Evolutionary conservation across 1,140 invertebrate species (phyloP).

Genomic region (Andricus grossulariae): DNA sequence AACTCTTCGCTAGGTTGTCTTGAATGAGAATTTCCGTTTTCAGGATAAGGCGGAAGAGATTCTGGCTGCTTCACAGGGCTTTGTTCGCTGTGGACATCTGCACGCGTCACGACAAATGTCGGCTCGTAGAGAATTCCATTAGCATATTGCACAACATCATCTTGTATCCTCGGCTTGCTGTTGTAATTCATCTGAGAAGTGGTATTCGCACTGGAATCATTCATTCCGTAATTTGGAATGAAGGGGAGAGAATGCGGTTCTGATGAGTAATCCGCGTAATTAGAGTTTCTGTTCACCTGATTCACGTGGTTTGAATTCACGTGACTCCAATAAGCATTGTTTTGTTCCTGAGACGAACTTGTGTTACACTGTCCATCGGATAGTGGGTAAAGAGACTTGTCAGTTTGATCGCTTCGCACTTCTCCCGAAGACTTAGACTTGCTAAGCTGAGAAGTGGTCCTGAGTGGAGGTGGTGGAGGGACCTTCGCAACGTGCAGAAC

Average conservation of each 20-base stretch:
- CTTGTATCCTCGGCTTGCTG: constrained; percentile 70
- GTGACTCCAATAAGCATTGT: constrained; percentile 67
- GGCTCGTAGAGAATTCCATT: constrained; percentile 75
- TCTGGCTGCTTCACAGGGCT: constrained; percentile 78
- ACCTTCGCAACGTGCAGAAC: constrained; percentile 88
- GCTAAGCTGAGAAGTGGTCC: constrained; percentile 90
- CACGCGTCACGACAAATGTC: constrained; percentile 82
- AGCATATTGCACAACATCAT: constrained; percentile 76
- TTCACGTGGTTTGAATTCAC: constrained; percentile 44
- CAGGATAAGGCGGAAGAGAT: constrained; percentile 68
- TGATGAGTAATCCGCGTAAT: constrained; percentile 74
- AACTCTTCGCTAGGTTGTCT: constrained; percentile 78
- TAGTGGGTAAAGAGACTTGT: constrained; percentile 75
- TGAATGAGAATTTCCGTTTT: constrained; percentile 68
- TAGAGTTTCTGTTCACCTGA: constrained; percentile 50
- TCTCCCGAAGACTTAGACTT: constrained; percentile 80
- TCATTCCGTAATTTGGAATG: constrained; percentile 76
- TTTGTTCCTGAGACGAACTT: constrained; percentile 63
- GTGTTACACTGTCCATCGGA: constrained; percentile 61
- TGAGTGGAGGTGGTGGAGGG: constrained; percentile 88
- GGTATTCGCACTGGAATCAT: constrained; percentile 46
- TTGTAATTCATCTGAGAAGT: constrained; percentile 58
- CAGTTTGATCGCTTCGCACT: constrained; percentile 77
- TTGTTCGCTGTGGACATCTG: constrained; percentile 88
- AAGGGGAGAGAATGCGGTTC: constrained; percentile 82